Evolutionary conservation across 2,113 vertebrate genomes (phyloP), one percentile per base, ranked within the genome.

Genomic region (Steatornis caripensis): DNA sequence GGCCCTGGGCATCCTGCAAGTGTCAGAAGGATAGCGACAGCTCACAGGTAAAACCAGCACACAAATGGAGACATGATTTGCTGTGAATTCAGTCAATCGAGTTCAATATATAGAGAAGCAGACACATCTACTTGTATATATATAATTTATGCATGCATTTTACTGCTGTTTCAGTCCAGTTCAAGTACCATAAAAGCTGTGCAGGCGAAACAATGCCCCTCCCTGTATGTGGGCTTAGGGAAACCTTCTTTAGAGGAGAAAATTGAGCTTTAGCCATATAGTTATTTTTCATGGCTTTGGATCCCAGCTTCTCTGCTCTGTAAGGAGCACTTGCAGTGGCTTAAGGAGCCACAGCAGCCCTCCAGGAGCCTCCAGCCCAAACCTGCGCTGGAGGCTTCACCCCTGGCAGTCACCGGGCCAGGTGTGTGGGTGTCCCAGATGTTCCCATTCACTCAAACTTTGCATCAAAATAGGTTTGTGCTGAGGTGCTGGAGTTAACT

Each of bases 401-500:
- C 6, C 30, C 9, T n/a, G 64, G 60, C 51, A 18, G 88, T 70
- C 8, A 0, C 0, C 2, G 32, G 65, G 29, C 16, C 51, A 84
- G 69, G 46, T 53, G 34, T 66, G 51, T 0, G 1, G 20, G 17
- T 60, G 36, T 37, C 68, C 68, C 87, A 81, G 77, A 46, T 78
- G 84, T 54, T 91, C 60, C 84, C 51, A 74, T 92, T 96, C 6
- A 1, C 86, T 71, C 65, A 2, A 7, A 30, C 10, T 96, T 89
- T 93, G 85, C 96, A 96, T 90, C 61, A 71, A 45, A 96, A 95
- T 62, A 65, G 87, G 64, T 37, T 77, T 8, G 0, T 5, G 80
- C 89, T 89, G 93, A 81, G 91, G 70, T 24, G 39, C 19, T 0
- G 0, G 66, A 80, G 34, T 19, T 39, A 86, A 46, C 23, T 45